Evolutionary conservation across 1,140 invertebrate genomes (phyloP).

Genomic region (Trichonephila clavata): DNA sequence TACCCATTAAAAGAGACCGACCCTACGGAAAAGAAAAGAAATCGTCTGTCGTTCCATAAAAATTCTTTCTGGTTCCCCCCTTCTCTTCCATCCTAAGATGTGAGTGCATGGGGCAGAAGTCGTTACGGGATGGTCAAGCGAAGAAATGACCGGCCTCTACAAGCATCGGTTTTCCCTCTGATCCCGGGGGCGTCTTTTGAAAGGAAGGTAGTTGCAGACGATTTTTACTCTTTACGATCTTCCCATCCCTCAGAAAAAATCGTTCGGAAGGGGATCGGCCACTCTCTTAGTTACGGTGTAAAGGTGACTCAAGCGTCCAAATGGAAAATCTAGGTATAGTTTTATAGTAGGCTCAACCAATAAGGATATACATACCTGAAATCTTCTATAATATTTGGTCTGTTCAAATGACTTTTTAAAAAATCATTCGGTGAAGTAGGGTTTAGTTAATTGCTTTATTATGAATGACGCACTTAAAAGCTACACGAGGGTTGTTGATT

Average conservation of each 20-base stretch:
- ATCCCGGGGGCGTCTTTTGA: background rate
- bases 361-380: no score
- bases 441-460: no score
- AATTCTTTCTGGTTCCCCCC: background rate
- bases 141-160: background rate
- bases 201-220: background rate
- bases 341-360: no score
- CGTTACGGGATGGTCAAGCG: background rate
- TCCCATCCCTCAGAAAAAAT: background rate
- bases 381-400: no score
- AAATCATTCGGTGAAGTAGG: no score
- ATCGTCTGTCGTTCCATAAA: conserved; percentile 2
- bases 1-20: conserved; percentile 9
- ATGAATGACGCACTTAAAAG: no score
- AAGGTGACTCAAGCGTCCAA: no score
- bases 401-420: no score
- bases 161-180: background rate
- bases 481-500: no score
- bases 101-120: background rate
- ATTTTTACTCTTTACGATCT: background rate
- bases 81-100: background rate
- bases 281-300: background rate
- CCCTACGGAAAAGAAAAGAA: conserved; percentile 22
- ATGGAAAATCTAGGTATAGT: no score
- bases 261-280: background rate